A percentile compares a stretch with the other conserved stretches of the same genome.
phyloP scores from a whole-genome alignment of 53 echinoderm and acorn worm species.

The Crossaster papposus region DNA sequence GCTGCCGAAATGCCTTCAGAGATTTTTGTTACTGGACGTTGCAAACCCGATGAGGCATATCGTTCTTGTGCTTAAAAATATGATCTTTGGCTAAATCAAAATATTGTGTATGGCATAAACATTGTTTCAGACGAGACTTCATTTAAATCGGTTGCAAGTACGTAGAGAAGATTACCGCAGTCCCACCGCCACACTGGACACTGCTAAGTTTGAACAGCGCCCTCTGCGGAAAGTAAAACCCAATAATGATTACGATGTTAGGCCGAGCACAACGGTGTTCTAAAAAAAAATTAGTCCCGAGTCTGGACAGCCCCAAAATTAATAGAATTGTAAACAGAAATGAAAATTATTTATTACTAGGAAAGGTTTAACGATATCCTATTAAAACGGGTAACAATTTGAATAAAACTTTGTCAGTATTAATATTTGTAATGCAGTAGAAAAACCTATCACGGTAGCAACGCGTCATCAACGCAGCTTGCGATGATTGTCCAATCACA shows the following conservation, averaged over 20 bases:
- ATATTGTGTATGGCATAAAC: too few species aligned
- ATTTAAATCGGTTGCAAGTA: background rate
- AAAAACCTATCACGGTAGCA: too few species aligned
- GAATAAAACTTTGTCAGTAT: too few species aligned
- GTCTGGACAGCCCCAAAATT: background rate
- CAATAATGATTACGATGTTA: too few species aligned
- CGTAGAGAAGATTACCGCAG: background rate
- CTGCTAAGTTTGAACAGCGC: constrained; percentile 9
- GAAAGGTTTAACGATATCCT: background rate
- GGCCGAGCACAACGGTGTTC: too few species aligned
- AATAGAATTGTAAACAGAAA: background rate
- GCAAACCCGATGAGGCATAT: constrained; percentile 28
- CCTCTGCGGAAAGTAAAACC: background rate
- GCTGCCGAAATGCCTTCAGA: constrained; percentile 38
- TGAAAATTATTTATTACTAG: background rate
- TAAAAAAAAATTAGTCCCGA: too few species aligned
- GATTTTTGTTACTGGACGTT: constrained; percentile 32
- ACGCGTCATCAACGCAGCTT: too few species aligned
- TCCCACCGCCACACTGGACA: background rate
- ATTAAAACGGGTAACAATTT: too few species aligned
- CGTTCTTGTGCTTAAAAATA: background rate
- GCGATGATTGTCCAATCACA: too few species aligned
- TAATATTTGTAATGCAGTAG: too few species aligned
- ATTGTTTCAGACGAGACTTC: background rate
- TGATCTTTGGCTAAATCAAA: background rate